These are phyloP conservation scores for Indicator maculatus DNA, from an alignment of 2,113 vertebrate genomes.

Conservation along the genomic window DNA sequence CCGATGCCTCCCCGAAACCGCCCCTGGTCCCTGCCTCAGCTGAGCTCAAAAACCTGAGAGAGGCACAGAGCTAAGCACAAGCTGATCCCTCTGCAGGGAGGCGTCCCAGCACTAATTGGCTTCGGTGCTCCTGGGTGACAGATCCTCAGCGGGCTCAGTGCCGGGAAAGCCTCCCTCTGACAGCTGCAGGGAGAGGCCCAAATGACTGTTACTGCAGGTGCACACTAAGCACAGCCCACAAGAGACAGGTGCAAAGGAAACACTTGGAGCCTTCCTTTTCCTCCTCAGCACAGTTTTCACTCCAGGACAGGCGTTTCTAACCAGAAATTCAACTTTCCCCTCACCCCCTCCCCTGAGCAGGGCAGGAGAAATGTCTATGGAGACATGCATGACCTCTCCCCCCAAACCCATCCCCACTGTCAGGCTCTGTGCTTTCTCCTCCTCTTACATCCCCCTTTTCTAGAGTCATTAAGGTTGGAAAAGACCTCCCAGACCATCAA, in stretches of 20 bases:
- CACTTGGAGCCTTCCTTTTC: fast-evolving
- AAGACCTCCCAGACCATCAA: too few species aligned
- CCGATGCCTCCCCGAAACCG: background rate
- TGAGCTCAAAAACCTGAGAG: background rate
- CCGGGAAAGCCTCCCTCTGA: background rate
- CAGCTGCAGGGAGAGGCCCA: background rate
- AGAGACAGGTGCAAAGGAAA: background rate
- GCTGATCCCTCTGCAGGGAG: background rate
- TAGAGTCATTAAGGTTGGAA: too few species aligned
- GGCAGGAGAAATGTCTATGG: fast-evolving
- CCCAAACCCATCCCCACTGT: background rate
- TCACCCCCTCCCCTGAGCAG: fast-evolving
- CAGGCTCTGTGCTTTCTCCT: background rate
- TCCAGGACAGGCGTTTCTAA: background rate
- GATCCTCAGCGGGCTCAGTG: background rate
- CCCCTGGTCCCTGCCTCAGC: background rate
- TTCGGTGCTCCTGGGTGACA: background rate
- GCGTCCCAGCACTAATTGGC: background rate
- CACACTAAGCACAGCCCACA: fast-evolving
- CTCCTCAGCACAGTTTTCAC: too few species aligned
- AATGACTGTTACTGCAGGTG: fast-evolving
- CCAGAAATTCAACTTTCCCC: fast-evolving
- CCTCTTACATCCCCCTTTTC: too few species aligned
- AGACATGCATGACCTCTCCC: background rate
- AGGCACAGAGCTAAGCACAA: background rate